These are phyloP conservation scores for Euleptes europaea DNA, from an alignment of 2,113 vertebrate species.

Conservation along the genomic window DNA sequence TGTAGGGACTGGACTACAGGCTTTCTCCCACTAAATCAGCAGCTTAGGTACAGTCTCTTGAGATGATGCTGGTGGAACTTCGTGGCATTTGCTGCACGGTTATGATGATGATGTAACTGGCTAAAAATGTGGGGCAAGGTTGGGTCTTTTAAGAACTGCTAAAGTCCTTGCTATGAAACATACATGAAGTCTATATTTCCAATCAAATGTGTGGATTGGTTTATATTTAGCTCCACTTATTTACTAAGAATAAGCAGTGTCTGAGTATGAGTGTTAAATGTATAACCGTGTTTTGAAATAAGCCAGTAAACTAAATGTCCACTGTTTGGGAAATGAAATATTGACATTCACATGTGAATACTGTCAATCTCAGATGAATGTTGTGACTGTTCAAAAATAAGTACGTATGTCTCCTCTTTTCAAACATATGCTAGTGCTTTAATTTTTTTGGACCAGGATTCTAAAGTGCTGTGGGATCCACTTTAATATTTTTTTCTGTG, in stretches of 20 bases:
- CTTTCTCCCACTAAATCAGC: background rate
- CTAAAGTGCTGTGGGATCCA: too few species aligned
- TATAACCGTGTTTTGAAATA: background rate
- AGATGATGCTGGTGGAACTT: background rate
- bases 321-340: background rate
- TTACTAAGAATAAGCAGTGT: background rate
- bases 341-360: background rate
- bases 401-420: background rate
- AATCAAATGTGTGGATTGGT: background rate
- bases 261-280: background rate
- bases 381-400: background rate
- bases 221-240: background rate
- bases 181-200: background rate
- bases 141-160: background rate
- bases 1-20: background rate
- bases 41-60: background rate
- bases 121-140: constrained; percentile 6
- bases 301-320: background rate
- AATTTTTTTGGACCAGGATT: too few species aligned
- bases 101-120: background rate
- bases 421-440: background rate
- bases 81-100: background rate
- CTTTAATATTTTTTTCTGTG: too few species aligned
- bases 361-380: background rate
- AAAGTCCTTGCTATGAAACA: background rate